phyloP scores from a whole-genome alignment of 2,113 vertebrate genomes.

The Pampusana beccarii region DNA sequence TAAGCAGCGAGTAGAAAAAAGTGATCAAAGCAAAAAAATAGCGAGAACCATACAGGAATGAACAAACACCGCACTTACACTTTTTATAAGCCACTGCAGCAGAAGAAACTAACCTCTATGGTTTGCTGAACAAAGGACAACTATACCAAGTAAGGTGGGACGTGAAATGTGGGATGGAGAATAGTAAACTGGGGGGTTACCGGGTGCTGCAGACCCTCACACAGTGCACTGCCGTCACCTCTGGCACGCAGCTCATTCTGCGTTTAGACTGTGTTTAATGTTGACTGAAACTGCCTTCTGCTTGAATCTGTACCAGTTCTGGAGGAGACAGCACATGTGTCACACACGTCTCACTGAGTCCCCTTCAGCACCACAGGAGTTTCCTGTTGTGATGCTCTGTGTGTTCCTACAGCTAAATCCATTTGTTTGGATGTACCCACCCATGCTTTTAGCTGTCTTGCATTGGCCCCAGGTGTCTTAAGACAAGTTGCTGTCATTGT shows the following conservation, averaged over 20 bases:
- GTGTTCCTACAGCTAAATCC: neutral
- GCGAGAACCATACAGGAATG: neutral
- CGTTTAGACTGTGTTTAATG: neutral
- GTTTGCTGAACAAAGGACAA: neutral
- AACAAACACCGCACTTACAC: neutral
- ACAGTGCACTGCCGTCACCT: neutral
- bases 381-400: neutral
- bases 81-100: neutral
- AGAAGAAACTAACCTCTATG: neutral
- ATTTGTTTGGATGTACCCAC: rapidly evolving
- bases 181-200: neutral
- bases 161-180: neutral
- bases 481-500: neutral
- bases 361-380: neutral
- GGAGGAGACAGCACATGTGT: neutral
- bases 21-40: neutral
- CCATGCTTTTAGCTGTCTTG: neutral
- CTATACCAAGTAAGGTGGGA: neutral
- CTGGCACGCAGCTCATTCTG: rapidly evolving
- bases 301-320: rapidly evolving
- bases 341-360: too few relatives aligned
- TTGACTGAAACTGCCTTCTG: neutral
- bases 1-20: neutral
- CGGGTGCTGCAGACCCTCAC: neutral
- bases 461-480: neutral